Evolutionary conservation across 2,113 vertebrate genomes (phyloP).

Genomic region (Amphiprion percula): DNA sequence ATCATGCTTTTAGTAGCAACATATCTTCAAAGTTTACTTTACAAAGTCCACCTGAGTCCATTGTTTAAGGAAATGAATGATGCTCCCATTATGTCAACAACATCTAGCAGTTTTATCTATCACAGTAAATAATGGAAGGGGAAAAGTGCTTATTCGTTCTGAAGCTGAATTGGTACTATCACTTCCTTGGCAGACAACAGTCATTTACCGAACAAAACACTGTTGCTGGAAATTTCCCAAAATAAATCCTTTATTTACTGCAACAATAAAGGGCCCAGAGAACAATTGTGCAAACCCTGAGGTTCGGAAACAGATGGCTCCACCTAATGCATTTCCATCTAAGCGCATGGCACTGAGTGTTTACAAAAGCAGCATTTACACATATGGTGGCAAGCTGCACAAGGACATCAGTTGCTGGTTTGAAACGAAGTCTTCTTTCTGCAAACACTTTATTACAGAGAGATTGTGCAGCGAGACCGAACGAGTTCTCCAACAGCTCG

Average conservation of each 20-base stretch:
- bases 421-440: constrained; percentile 43
- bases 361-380: constrained; percentile 46
- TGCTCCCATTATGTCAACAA: constrained; percentile 29
- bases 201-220: constrained; percentile 36
- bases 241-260: constrained; percentile 39
- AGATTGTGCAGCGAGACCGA: constrained; percentile 26
- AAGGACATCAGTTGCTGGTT: constrained; percentile 45
- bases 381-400: constrained; percentile 67
- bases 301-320: constrained; percentile 61
- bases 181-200: constrained; percentile 34
- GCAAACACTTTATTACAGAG: constrained; percentile 46
- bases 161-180: constrained; percentile 25
- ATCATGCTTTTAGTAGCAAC: not conserved
- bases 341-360: constrained; percentile 38
- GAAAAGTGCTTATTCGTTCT: constrained; percentile 22
- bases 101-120: constrained; percentile 6
- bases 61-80: not conserved
- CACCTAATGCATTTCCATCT: constrained; percentile 45
- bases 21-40: not conserved
- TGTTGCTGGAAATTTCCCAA: constrained; percentile 11
- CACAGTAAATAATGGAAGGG: constrained; percentile 13
- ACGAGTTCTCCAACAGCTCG: constrained; percentile 35
- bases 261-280: constrained; percentile 34
- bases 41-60: not conserved
- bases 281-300: constrained; percentile 25